Conservation (phyloP, 2,797 vertebrate species). For the Galaxias olidus region DNA sequence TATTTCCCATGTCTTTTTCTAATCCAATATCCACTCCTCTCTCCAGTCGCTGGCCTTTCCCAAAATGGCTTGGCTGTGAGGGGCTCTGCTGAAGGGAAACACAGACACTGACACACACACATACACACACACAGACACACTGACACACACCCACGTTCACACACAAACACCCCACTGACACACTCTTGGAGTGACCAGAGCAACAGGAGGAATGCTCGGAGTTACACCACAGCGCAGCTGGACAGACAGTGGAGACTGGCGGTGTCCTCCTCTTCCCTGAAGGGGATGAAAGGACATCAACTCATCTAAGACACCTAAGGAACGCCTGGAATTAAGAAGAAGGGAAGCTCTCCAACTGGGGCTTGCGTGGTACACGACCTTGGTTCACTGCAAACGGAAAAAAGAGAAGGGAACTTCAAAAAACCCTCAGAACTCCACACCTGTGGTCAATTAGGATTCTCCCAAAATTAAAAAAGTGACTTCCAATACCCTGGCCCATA, state of each 20-base stretch:
- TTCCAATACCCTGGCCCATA: conserved; percentile 65
- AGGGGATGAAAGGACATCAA: conserved; percentile 74
- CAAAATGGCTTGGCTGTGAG: conserved; percentile 69
- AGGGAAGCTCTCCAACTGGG: conserved; percentile 67
- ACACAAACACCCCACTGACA: conserved; percentile 15
- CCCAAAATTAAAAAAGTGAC: conserved; percentile 72
- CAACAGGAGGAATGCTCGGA: conserved; percentile 72
- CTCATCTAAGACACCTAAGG: conserved; percentile 63
- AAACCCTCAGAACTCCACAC: conserved; percentile 13
- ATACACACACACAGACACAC: conserved; percentile 36
- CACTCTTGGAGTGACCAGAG: conserved; percentile 72
- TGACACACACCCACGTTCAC: conserved; percentile 16
- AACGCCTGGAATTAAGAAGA: conserved; percentile 70
- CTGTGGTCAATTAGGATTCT: conserved; percentile 73
- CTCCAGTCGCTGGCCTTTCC: conserved; percentile 60
- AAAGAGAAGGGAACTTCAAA: conserved; percentile 22
- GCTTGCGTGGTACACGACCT: conserved; percentile 68
- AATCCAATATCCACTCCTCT: conserved; percentile 71
- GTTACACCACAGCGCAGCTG: conserved; percentile 76
- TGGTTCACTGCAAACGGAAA: conserved; percentile 63
- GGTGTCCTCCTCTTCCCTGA: conserved; percentile 64
- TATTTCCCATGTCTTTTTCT: conserved; percentile 70
- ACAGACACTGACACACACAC: conserved; percentile 33
- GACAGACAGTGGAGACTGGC: conserved; percentile 67
- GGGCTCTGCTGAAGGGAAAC: conserved; percentile 55